Conservation (phyloP, 2,113 vertebrate genomes). For the Hippocampus comes region DNA sequence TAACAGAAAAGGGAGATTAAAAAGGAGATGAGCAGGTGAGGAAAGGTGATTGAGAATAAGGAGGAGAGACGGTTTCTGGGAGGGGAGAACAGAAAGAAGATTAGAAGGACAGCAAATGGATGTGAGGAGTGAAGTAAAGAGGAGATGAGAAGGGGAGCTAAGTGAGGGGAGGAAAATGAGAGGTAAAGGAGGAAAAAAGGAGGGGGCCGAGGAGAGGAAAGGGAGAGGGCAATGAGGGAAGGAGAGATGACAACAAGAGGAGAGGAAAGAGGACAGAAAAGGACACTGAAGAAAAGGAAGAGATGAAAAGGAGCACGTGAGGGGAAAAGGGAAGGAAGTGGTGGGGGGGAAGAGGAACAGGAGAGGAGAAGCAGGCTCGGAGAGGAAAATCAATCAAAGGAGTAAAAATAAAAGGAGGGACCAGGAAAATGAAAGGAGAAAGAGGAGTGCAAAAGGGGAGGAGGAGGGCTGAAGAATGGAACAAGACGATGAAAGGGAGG, state of each 20-base stretch:
- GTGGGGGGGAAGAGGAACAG: no score
- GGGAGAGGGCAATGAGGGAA: not conserved
- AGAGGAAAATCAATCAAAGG: no score
- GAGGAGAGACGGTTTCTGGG: not conserved
- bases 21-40: not conserved
- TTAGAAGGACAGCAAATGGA: not conserved
- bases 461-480: not conserved
- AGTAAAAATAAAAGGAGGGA: no score
- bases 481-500: not conserved
- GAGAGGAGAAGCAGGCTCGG: no score
- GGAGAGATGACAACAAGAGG: not conserved
- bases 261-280: not conserved
- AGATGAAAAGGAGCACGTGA: not conserved
- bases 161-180: not conserved
- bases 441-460: no score
- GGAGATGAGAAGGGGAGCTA: not conserved
- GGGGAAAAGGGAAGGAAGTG: not conserved
- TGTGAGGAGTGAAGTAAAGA: not conserved
- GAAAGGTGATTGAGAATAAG: not conserved
- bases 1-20: not conserved
- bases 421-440: not conserved
- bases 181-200: not conserved
- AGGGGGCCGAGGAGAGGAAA: no score
- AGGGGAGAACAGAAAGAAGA: not conserved
- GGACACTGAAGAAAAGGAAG: no score